Conservation (phyloP, 2,888 invertebrate species). For the Synergus gifuensis region DNA sequence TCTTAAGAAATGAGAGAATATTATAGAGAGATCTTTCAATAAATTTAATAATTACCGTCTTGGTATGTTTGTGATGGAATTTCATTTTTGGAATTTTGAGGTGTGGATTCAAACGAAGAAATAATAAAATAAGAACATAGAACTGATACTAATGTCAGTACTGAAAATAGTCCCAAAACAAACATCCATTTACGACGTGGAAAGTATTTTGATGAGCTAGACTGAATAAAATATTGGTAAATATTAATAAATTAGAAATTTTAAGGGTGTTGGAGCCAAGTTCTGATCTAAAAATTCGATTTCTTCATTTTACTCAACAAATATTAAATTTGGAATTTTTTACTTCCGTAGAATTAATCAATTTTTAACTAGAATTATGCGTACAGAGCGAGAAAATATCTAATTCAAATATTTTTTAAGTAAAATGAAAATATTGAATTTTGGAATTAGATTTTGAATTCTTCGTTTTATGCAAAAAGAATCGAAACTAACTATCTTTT, state of each 20-base stretch:
- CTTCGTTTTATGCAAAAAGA: too few species aligned
- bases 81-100: not conserved
- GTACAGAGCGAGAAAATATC: too few species aligned
- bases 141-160: not conserved
- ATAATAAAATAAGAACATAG: not conserved
- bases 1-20: not conserved
- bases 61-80: not conserved
- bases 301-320: too few species aligned
- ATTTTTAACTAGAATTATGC: too few species aligned
- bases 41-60: conserved; percentile 3
- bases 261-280: too few species aligned
- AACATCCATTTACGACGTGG: not conserved
- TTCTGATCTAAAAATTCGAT: too few species aligned
- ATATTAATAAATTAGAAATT: not conserved
- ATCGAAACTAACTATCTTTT: too few species aligned
- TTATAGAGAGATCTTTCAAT: not conserved
- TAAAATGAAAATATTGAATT: too few species aligned
- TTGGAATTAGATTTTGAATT: too few species aligned
- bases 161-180: not conserved
- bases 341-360: too few species aligned
- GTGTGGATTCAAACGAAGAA: not conserved
- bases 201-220: not conserved
- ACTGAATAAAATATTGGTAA: not conserved
- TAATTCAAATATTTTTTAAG: too few species aligned
- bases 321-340: too few species aligned